phyloP scores from a whole-genome alignment of 2,797 vertebrate genomes.

The Benthosema pterotum region DNA sequence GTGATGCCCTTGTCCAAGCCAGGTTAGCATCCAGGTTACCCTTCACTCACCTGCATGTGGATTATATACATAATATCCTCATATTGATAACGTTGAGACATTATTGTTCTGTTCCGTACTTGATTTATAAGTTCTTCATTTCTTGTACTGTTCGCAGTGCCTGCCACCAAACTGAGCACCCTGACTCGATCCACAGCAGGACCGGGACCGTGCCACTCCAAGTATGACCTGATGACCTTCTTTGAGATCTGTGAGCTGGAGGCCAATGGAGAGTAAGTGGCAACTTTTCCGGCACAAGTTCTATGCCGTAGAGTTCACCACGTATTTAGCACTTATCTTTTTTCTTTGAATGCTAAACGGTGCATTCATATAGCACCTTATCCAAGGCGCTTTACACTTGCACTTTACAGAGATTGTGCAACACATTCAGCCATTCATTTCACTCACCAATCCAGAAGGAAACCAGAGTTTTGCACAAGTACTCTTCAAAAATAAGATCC shows the following conservation, averaged over 20 bases:
- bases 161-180: constrained; percentile 95
- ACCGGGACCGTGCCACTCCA: constrained; percentile 94
- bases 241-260: constrained; percentile 99
- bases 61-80: too few species aligned
- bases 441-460: too few species aligned
- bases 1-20: constrained; percentile 98
- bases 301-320: background rate
- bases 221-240: constrained; percentile 96
- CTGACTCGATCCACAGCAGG: constrained; percentile 88
- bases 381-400: too few species aligned
- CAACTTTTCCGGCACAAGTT: background rate
- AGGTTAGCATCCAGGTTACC: constrained; percentile 79
- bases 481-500: too few species aligned
- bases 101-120: constrained; percentile 1
- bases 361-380: too few species aligned
- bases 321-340: too few species aligned
- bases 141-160: constrained; percentile 80
- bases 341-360: too few species aligned
- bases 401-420: too few species aligned
- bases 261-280: constrained; percentile 97
- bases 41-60: too few species aligned
- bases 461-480: too few species aligned
- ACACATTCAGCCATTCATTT: too few species aligned
- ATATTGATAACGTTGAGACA: too few species aligned
- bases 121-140: constrained; percentile 6